phyloP scores from a whole-genome alignment of 2,888 invertebrate species.

The Drosophila robusta region DNA sequence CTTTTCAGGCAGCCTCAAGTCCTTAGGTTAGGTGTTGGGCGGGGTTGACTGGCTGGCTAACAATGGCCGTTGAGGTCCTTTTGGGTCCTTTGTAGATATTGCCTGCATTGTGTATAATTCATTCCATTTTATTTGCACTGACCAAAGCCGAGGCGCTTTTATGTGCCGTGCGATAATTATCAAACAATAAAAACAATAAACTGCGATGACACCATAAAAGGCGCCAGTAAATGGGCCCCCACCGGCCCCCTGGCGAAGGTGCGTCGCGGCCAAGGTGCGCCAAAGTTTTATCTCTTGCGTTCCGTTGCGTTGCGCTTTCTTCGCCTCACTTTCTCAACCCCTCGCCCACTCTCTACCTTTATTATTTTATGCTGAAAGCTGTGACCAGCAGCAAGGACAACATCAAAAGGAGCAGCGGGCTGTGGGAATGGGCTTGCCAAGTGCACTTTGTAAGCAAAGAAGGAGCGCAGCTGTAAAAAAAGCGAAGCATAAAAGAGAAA shows the following conservation, averaged over 20 bases:
- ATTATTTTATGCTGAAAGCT: slow-evolving; percentile 52
- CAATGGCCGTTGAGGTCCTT: slow-evolving; percentile 42
- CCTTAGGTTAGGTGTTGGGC: slow-evolving; percentile 25
- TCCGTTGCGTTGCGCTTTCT: slow-evolving; percentile 48
- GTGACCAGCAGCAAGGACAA: slow-evolving; percentile 59
- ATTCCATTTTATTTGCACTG: slow-evolving; percentile 58
- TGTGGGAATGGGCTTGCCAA: slow-evolving; percentile 53
- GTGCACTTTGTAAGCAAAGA: slow-evolving; percentile 68
- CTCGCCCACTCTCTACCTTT: slow-evolving; percentile 10
- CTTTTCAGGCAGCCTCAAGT: slow-evolving; percentile 5
- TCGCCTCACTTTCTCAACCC: not conserved
- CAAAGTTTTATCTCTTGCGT: slow-evolving; percentile 69
- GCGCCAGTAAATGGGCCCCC: slow-evolving; percentile 25
- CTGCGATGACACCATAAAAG: slow-evolving; percentile 72
- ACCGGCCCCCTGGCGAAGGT: not conserved
- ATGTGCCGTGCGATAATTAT: slow-evolving; percentile 72
- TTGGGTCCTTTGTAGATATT: slow-evolving; percentile 40
- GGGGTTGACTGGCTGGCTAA: slow-evolving; percentile 6
- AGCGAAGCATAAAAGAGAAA: slow-evolving; percentile 58
- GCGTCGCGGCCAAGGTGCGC: slow-evolving; percentile 54
- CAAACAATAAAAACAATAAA: slow-evolving; percentile 78
- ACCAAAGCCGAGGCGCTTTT: slow-evolving; percentile 52
- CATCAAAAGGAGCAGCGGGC: slow-evolving; percentile 42
- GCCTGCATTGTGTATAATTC: slow-evolving; percentile 52
- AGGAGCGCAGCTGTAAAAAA: slow-evolving; percentile 53